phyloP scores from a whole-genome alignment of 2,797 vertebrate species.

The Antrozous pallidus region DNA sequence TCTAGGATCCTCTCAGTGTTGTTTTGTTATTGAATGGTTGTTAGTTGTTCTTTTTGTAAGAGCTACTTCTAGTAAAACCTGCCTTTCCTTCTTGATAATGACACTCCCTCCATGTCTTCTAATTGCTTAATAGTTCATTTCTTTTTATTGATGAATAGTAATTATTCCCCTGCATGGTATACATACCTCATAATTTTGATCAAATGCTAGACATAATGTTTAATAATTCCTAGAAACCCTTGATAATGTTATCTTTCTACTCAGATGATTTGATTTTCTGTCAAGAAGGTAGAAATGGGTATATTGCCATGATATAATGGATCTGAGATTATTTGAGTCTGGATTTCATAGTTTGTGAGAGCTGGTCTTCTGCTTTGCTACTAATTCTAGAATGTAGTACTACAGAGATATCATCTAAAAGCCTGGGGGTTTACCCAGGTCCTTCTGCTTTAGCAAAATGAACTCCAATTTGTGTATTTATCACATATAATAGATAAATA shows the following conservation, averaged over 20 bases:
- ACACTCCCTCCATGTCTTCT: neutral
- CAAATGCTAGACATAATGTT: neutral
- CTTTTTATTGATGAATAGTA: neutral
- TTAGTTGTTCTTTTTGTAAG: neutral
- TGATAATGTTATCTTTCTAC: neutral
- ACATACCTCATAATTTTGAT: neutral
- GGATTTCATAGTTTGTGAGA: neutral
- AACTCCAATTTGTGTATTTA: neutral
- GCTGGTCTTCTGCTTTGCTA: neutral
- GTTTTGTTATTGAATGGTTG: neutral
- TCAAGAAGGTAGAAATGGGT: neutral
- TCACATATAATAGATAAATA: neutral
- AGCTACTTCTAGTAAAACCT: neutral
- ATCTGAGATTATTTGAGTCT: constrained; percentile 2
- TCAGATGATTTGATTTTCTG: neutral
- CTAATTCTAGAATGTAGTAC: neutral
- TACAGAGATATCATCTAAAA: neutral
- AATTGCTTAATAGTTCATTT: neutral
- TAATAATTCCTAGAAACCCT: neutral
- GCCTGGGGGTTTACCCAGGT: neutral
- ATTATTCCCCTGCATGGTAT: neutral
- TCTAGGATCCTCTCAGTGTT: neutral
- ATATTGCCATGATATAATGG: neutral
- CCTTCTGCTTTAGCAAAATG: neutral
- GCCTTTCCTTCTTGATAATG: neutral